Evolutionary conservation across 2,888 invertebrate genomes (phyloP).

Genomic region (Oxystoma pomonae): DNA sequence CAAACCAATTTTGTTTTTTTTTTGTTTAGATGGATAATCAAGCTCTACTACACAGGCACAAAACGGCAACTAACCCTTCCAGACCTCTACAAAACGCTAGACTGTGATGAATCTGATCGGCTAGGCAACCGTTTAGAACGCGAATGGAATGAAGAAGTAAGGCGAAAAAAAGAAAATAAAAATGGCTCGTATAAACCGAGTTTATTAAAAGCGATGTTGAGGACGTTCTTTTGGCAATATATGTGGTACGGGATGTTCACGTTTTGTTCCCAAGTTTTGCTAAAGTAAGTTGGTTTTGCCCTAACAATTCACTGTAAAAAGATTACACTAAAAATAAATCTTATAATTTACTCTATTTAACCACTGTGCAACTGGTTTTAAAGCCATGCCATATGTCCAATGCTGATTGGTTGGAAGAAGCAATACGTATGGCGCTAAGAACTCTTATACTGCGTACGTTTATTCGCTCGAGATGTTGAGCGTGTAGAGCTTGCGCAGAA

Average conservation of each 20-base stretch:
- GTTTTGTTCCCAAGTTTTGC: conserved; percentile 26
- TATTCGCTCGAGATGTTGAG: too few species aligned
- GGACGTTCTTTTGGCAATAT: conserved; percentile 27
- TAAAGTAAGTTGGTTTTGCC: conserved; percentile 32
- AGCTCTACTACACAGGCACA: conserved; percentile 52
- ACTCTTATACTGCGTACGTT: too few species aligned
- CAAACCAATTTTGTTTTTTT: too few species aligned
- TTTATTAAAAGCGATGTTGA: conserved; percentile 25
- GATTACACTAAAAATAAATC: too few species aligned
- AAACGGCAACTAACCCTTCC: conserved; percentile 57
- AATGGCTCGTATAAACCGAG: conserved; percentile 22
- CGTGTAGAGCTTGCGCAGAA: too few species aligned
- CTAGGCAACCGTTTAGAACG: conserved; percentile 61
- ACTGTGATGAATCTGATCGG: conserved; percentile 57
- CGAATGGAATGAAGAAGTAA: conserved; percentile 43
- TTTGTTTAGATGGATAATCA: conserved; percentile 41
- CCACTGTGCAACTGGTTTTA: too few species aligned
- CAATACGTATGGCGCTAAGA: too few species aligned
- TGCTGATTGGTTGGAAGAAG: too few species aligned
- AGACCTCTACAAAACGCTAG: conserved; percentile 60
- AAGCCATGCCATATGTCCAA: too few species aligned
- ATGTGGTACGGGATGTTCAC: conserved; percentile 26
- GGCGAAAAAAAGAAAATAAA: conserved; percentile 20
- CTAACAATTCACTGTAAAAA: too few species aligned
- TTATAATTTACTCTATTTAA: too few species aligned